Evolutionary conservation across 2,797 vertebrate genomes (phyloP).

Genomic region (Coreius guichenoti): DNA sequence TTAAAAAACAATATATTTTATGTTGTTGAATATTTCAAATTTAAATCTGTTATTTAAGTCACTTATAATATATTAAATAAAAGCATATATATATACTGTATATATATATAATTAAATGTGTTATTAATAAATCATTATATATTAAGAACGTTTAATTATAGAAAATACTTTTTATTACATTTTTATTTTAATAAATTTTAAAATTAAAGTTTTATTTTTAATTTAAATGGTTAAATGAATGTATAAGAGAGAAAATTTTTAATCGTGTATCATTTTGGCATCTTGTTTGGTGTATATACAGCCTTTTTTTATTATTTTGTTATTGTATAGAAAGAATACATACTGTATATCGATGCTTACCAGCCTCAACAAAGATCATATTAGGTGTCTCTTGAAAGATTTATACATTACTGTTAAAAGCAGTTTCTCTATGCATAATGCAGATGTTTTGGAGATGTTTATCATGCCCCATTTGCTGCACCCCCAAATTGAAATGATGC

Average conservation of each 20-base stretch:
- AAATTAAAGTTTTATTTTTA: too few species aligned
- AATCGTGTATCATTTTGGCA: too few species aligned
- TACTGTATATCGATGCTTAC: not conserved
- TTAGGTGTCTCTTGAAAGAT: not conserved
- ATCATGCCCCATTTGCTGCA: not conserved
- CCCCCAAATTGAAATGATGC: not conserved
- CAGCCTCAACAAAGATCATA: not conserved
- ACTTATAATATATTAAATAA: too few species aligned
- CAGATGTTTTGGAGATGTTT: not conserved
- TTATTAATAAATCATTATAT: not conserved
- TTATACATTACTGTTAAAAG: not conserved
- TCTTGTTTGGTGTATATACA: too few species aligned
- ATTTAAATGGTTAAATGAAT: too few species aligned
- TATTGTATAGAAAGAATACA: not conserved
- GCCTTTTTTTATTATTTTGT: too few species aligned
- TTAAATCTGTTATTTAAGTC: too few species aligned
- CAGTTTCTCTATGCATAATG: not conserved
- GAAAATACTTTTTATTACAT: not conserved
- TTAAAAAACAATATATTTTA: not conserved
- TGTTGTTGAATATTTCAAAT: not conserved
- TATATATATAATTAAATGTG: not conserved
- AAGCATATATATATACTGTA: rapidly evolving
- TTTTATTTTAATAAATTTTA: too few species aligned
- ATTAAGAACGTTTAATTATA: not conserved
- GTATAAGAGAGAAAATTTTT: too few species aligned